These are phyloP conservation scores for Amphiura filiformis DNA, from an alignment of 35 echinoderm and acorn worm species.

Conservation along the genomic window DNA sequence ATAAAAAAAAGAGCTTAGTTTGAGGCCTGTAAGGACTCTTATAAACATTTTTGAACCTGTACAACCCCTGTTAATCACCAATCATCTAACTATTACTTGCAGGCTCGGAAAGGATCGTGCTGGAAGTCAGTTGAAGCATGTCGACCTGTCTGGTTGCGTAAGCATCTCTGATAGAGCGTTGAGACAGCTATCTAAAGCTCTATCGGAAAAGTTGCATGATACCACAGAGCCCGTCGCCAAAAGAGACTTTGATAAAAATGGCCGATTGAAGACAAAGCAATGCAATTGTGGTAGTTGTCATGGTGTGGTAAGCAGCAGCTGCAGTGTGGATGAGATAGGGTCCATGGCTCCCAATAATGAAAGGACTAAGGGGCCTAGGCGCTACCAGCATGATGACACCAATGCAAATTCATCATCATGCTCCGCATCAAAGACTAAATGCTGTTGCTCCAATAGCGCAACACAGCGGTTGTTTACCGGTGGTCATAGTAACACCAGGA, in stretches of 20 bases:
- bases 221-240: neutral
- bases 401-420: neutral
- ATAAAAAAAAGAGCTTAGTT: no score
- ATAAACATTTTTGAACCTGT: no score
- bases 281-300: neutral
- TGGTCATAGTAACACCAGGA: neutral
- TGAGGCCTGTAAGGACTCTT: no score
- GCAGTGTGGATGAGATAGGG: neutral
- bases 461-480: neutral
- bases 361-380: neutral
- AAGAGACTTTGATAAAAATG: constrained; percentile 30
- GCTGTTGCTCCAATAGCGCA: neutral
- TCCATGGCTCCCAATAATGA: neutral
- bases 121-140: constrained; percentile 51
- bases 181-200: constrained; percentile 29
- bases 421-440: neutral
- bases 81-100: neutral
- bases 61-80: no score
- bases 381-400: neutral
- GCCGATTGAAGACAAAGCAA: constrained; percentile 6
- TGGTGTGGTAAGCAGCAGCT: neutral
- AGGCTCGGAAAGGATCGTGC: constrained; percentile 53
- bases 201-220: neutral
- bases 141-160: constrained; percentile 76
- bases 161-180: constrained; percentile 69